Base-by-base conservation (phyloP, 2,888 invertebrate genomes). In the Philereme vetulata region DNA sequence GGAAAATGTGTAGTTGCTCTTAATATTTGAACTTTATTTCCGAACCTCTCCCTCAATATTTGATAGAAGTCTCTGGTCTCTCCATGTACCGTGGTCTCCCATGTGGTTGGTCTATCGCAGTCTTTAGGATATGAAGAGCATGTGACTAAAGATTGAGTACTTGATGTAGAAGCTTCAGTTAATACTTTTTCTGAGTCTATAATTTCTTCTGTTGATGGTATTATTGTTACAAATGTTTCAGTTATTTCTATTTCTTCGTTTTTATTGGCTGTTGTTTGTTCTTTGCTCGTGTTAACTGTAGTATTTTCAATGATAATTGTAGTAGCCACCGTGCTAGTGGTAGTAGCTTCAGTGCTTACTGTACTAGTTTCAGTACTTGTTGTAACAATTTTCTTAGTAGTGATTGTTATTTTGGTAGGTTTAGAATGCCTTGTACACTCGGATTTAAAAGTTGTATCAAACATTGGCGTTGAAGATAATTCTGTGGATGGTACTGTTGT, bases 61-160 rank as follows among this genome's bases (percentile, higher is more conserved):
- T 84, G 84, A 35, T 75, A 83, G 49, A 87, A 88, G 58, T 91
- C 90, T 68, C 88, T 82, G 0, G 76, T 84, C 73, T 91, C 90
- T 1, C 84, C 85, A 43, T 64, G 58, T 1, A 65, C 51, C n/a
- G 91, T 90, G 0, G 89, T 90, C 61, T 88, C 88, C 91, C 91
- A 91, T 1, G 83, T 82, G 0, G 56, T 50, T 1, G 88, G 90
- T 42, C 75, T 62, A n/a, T 78, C 62, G 53, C 90, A 91, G 34
- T 78, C 62, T 47, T 79, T 64, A 2, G 62, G 62, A 35, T 62
- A 54, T 44, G n/a, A 36, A 11, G 44, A 51, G 42, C 57, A 58
- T 8, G 43, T 58, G 5, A 35, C 46, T n/a, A 81, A 38, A 49
- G 46, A 11, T 50, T 21, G 35, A 51, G 38, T 11, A 32, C 32